These are phyloP conservation scores for Promerops cafer DNA, from an alignment of 2,113 vertebrate species.

Conservation along the genomic window DNA sequence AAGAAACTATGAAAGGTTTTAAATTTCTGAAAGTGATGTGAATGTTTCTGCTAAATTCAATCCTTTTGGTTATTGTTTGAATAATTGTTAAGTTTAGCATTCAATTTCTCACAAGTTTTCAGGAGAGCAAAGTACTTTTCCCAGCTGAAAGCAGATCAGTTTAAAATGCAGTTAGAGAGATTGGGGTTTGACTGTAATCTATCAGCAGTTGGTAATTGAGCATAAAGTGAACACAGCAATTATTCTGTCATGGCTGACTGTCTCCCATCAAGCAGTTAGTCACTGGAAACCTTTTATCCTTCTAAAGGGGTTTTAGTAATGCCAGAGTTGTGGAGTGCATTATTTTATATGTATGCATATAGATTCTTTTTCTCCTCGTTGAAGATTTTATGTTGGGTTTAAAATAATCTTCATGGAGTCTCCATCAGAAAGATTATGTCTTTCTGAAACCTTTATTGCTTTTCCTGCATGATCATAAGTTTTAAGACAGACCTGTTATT, in stretches of 20 bases:
- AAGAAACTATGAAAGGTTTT: conserved; percentile 63
- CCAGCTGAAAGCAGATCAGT: conserved; percentile 41
- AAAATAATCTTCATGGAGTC: conserved; percentile 23
- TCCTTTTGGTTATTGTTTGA: conserved; percentile 30
- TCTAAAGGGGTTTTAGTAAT: conserved; percentile 46
- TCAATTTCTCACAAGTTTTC: not conserved
- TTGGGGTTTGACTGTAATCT: conserved; percentile 21
- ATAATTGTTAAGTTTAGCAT: conserved; percentile 18
- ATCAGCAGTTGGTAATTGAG: conserved; percentile 52
- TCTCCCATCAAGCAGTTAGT: conserved; percentile 39
- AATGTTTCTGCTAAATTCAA: conserved; percentile 51
- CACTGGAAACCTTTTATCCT: conserved; percentile 50
- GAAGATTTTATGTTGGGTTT: conserved; percentile 48
- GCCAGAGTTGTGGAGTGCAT: conserved; percentile 63
- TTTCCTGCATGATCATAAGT: conserved; percentile 43
- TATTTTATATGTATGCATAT: conserved; percentile 16
- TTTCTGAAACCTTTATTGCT: conserved; percentile 20
- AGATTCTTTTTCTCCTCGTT: conserved; percentile 46
- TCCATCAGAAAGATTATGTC: conserved; percentile 1
- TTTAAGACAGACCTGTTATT: conserved; percentile 39
- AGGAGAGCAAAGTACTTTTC: conserved; percentile 29
- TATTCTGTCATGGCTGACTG: conserved; percentile 3
- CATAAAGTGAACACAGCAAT: conserved; percentile 21
- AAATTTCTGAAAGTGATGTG: conserved; percentile 65
- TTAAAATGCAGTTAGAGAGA: conserved; percentile 24